Conservation (phyloP, 2,797 vertebrate genomes). For the Enteromius trimaculatus region DNA sequence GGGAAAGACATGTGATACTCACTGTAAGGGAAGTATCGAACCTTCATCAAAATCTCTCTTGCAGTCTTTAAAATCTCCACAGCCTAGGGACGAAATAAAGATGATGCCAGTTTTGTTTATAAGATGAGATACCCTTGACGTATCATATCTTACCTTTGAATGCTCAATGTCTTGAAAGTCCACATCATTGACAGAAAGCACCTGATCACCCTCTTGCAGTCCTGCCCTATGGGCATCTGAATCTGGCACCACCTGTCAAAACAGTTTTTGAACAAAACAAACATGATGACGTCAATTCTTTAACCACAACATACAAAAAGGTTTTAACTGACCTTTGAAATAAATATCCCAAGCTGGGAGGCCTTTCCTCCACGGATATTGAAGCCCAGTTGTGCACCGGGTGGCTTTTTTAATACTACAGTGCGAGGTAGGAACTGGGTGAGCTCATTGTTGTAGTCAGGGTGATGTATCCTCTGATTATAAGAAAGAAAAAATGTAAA, state of each 20-base stretch:
- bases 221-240: slow-evolving; percentile 95
- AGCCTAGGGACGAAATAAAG: slow-evolving; percentile 77
- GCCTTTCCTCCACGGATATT: slow-evolving; percentile 98
- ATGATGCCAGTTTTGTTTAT: background rate
- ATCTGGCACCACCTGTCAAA: slow-evolving; percentile 90
- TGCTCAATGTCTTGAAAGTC: slow-evolving; percentile 99
- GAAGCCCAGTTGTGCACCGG: slow-evolving; percentile 96
- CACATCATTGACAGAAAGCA: slow-evolving; percentile 95
- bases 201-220: slow-evolving; percentile 97
- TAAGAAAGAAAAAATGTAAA: background rate
- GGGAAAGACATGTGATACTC: slow-evolving; percentile 67
- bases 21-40: slow-evolving; percentile 98
- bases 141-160: slow-evolving; percentile 82
- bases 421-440: slow-evolving; percentile 93
- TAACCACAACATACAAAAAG: background rate
- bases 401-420: slow-evolving; percentile 91
- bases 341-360: slow-evolving; percentile 96
- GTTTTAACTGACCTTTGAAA: slow-evolving; percentile 86
- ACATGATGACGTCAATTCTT: background rate
- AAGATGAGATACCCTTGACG: background rate
- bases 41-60: slow-evolving; percentile 94
- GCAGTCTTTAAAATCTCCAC: slow-evolving; percentile 98
- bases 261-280: background rate
- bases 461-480: slow-evolving; percentile 87
- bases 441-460: slow-evolving; percentile 98